A percentile compares a stretch with the other conserved stretches of the same genome.
Evolutionary conservation across 2,888 invertebrate genomes (phyloP).

Genomic region (Nephrotoma appendiculata): DNA sequence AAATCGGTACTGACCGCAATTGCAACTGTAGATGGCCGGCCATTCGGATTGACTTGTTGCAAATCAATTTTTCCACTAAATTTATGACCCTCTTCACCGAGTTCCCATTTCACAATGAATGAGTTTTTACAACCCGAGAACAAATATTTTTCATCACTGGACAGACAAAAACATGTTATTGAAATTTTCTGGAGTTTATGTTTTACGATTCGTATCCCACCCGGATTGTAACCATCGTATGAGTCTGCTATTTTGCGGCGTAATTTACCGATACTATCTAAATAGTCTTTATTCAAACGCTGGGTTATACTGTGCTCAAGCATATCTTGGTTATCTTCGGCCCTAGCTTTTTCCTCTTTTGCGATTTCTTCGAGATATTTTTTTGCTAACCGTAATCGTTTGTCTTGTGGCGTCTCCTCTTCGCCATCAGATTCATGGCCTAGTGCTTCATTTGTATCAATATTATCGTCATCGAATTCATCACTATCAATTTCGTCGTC

Average conservation of each 20-base stretch:
- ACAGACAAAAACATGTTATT: slow-evolving; percentile 67
- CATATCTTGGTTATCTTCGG: slow-evolving; percentile 43
- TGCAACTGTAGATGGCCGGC: slow-evolving; percentile 38
- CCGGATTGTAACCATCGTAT: slow-evolving; percentile 32
- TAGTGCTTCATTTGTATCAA: slow-evolving; percentile 25
- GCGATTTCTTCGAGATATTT: slow-evolving; percentile 78
- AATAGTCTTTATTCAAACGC: slow-evolving; percentile 67
- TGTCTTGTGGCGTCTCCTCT: slow-evolving; percentile 75
- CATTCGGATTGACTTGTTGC: slow-evolving; percentile 29
- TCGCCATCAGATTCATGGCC: slow-evolving; percentile 23
- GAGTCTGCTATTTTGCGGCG: slow-evolving; percentile 57
- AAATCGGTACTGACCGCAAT: slow-evolving; percentile 64
- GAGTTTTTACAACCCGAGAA: slow-evolving; percentile 85
- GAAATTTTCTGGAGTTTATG: slow-evolving; percentile 65
- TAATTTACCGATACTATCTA: slow-evolving; percentile 73
- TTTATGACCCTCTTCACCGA: slow-evolving; percentile 37
- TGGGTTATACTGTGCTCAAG: slow-evolving; percentile 40
- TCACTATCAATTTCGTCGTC: slow-evolving; percentile 54
- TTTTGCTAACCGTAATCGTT: slow-evolving; percentile 77
- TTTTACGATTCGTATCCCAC: slow-evolving; percentile 40
- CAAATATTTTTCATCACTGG: slow-evolving; percentile 52
- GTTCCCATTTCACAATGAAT: slow-evolving; percentile 70
- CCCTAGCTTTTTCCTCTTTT: slow-evolving; percentile 57
- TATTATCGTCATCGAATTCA: slow-evolving; percentile 41
- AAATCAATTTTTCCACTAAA: slow-evolving; percentile 40